Conservation (phyloP, 53 echinoderm and acorn worm species). For the Patiria pectinifera region DNA sequence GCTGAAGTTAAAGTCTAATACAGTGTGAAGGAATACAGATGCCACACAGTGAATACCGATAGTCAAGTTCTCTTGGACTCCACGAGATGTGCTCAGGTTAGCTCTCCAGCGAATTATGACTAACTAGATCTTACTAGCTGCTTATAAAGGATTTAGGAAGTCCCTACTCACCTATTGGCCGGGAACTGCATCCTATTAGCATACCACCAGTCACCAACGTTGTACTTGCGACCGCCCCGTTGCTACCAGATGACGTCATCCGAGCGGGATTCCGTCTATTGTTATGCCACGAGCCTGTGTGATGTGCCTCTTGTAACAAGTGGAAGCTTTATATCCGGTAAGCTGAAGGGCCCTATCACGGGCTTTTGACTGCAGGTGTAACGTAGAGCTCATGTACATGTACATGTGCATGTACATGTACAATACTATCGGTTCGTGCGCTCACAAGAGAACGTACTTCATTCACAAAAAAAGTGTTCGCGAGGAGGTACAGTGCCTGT, state of each 20-base stretch:
- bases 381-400: not conserved
- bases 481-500: no score
- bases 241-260: constrained; percentile 43
- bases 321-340: constrained; percentile 18
- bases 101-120: not conserved
- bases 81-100: not conserved
- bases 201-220: constrained; percentile 1
- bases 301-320: not conserved
- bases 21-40: not conserved
- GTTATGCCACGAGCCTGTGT: constrained; percentile 13
- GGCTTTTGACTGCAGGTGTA: not conserved
- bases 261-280: constrained; percentile 33
- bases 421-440: not conserved
- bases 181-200: not conserved
- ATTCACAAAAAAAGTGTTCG: no score
- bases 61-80: not conserved
- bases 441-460: no score
- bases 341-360: not conserved
- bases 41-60: not conserved
- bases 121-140: not conserved
- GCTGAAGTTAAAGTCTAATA: not conserved
- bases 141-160: not conserved
- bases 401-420: not conserved
- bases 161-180: not conserved
- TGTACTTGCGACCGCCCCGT: not conserved